Base-by-base conservation (phyloP, 2,113 vertebrate genomes). In the Leptocoma aspasia region DNA sequence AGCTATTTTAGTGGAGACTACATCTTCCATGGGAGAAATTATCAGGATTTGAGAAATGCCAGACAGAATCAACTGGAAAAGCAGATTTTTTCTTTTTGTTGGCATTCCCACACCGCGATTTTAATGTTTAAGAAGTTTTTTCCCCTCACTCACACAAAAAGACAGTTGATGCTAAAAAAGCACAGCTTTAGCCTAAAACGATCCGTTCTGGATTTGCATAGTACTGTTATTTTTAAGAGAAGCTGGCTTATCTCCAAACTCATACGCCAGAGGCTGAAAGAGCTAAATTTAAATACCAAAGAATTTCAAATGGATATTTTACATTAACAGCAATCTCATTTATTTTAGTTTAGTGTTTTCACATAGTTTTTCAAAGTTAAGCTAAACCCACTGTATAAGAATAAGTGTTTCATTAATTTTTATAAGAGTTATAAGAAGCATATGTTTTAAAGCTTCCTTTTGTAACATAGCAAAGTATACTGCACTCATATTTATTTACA, bases 381-480 rank as follows among this genome's bases (percentile, higher is more conserved):
- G 56, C 45, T 78, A 68, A 70, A 61, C 35, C 42, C n/a, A 61
- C 57, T 79, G 50, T 50, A 15, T 93, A 79, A 91, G 65, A 96
- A 92, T 56, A 87, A 96, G 91, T 91, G 89, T 94, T 95, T 95
- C 73, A 94, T 97, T 91, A 87, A 86, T 93, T 96, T 96, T 95
- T 89, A 57, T 70, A 89, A 90, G 83, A 70, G 33, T 92, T 96
- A 96, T 94, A 89, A 73, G 63, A 91, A 96, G 94, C 94, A 89
- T 71, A 72, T 71, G 65, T 86, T 65, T 81, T 83, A 71, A 92
- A 91, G 71, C 35, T 94, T 95, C 75, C 65, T 89, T 96, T 61
- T 77, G 86, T 60, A 77, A 64, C 76, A 45, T 60, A 82, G 79
- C 39, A 37, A 81, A 87, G 83, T 89, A 81, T 72, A 84, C 60